These are phyloP conservation scores for Caiman crocodilus DNA, from an alignment of 2,797 vertebrate species.

Conservation along the genomic window DNA sequence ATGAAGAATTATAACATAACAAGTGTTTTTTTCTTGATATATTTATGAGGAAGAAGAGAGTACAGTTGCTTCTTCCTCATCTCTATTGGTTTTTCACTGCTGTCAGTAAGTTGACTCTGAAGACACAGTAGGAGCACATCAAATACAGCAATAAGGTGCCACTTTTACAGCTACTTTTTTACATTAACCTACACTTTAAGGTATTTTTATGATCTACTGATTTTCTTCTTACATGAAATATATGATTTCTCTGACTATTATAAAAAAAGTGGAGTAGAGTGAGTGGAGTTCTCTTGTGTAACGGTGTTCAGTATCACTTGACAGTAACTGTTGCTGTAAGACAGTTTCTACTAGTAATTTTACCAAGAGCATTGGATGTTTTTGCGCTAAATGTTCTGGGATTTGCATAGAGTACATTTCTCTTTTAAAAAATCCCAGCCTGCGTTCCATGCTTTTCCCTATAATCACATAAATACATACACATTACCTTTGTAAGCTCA, in stretches of 20 bases:
- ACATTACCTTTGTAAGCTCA: not conserved
- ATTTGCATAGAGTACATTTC: conserved; percentile 21
- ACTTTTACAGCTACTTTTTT: conserved; percentile 19
- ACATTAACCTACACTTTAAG: not conserved
- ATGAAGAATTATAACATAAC: not conserved
- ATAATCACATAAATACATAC: not conserved
- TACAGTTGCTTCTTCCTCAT: not conserved
- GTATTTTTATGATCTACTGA: conserved; percentile 3
- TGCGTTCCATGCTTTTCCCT: not conserved
- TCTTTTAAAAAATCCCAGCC: not conserved
- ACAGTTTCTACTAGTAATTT: conserved; percentile 49
- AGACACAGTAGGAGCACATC: conserved; percentile 4
- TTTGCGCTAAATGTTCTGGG: conserved; percentile 37
- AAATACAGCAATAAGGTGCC: not conserved
- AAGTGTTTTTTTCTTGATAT: not conserved
- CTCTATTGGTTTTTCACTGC: not conserved
- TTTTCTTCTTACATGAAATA: not conserved
- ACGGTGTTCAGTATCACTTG: conserved; percentile 40
- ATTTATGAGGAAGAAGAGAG: not conserved
- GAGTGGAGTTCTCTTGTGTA: conserved; percentile 15
- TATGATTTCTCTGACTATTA: not conserved
- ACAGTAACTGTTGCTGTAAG: conserved; percentile 41
- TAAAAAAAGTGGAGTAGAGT: conserved; percentile 4
- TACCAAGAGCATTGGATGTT: conserved; percentile 45
- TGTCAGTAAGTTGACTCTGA: conserved; percentile 5